Conservation (phyloP, 2,797 vertebrate species). For the Phrynocephalus vlangalii region DNA sequence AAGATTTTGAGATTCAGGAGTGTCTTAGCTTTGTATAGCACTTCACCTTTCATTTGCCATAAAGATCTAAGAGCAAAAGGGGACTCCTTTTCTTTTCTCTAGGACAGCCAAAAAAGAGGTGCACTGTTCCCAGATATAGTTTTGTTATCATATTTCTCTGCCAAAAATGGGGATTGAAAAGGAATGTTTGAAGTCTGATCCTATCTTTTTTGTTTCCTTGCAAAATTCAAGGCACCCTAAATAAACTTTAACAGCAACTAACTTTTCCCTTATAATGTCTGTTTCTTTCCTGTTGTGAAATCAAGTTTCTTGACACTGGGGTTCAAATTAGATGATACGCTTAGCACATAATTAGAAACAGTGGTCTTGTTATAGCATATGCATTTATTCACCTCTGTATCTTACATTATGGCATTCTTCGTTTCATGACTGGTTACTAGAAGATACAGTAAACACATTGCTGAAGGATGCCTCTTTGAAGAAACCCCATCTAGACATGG, state of each 20-base stretch:
- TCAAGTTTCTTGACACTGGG: no score
- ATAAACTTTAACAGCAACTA: background rate
- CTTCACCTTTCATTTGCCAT: conserved; percentile 15
- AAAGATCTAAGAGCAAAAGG: background rate
- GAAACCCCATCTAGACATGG: no score
- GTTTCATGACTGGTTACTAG: no score
- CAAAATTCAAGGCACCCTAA: background rate
- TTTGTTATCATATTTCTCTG: background rate
- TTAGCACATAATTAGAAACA: no score
- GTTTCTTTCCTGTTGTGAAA: background rate
- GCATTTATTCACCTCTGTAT: no score
- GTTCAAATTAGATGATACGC: no score
- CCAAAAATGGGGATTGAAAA: background rate
- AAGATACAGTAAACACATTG: no score
- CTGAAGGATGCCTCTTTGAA: no score
- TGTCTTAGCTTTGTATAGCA: background rate
- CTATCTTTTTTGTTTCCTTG: background rate
- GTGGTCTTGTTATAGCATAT: no score
- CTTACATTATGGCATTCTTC: no score
- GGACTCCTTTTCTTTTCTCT: background rate
- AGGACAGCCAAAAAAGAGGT: background rate
- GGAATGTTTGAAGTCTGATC: background rate
- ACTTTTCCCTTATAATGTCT: background rate
- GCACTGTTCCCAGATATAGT: background rate
- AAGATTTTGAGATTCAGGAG: background rate